A percentile compares a stretch with the other conserved stretches of the same genome.
Conservation (phyloP, 92 coral and sea anemone genomes). For the Nematostella vectensis region DNA sequence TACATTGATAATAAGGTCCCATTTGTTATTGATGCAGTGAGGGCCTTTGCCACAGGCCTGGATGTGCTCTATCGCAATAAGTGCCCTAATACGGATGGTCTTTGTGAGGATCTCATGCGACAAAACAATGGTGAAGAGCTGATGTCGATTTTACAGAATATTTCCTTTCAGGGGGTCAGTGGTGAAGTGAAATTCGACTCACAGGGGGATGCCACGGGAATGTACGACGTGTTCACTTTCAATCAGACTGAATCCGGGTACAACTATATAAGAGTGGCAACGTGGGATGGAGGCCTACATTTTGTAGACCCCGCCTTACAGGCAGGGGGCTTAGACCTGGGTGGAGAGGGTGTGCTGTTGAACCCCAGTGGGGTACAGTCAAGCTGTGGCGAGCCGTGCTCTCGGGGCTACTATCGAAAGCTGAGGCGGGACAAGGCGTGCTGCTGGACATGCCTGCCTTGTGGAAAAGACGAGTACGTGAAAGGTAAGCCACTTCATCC, state of each 20-base stretch:
- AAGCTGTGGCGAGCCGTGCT: conserved; percentile 53
- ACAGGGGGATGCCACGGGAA: conserved; percentile 74
- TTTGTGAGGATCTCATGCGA: conserved; percentile 38
- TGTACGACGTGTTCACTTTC: conserved; percentile 72
- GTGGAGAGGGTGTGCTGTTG: not conserved
- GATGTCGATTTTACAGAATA: conserved; percentile 34
- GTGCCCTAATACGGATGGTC: conserved; percentile 63
- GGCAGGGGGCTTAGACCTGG: conserved; percentile 4
- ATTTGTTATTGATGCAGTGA: conserved; percentile 88
- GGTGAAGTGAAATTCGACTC: conserved; percentile 58
- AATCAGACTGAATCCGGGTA: conserved; percentile 7
- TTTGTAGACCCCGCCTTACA: not conserved
- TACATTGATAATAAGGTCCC: conserved; percentile 81
- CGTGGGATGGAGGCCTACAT: conserved; percentile 34
- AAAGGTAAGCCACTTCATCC: conserved; percentile 50
- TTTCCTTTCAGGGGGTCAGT: conserved; percentile 52
- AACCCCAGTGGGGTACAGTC: conserved; percentile 26
- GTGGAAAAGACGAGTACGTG: conserved; percentile 53
- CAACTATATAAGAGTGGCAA: conserved; percentile 34
- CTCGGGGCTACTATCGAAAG: conserved; percentile 38
- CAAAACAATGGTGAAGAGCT: conserved; percentile 37
- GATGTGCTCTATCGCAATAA: conserved; percentile 42
- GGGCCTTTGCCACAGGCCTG: conserved; percentile 77
- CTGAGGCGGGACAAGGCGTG: conserved; percentile 47
- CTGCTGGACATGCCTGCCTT: conserved; percentile 66